Evolutionary conservation across 2,797 vertebrate genomes (phyloP), one percentile per base, ranked within the genome.

Genomic region (Holocentrus rufus): DNA sequence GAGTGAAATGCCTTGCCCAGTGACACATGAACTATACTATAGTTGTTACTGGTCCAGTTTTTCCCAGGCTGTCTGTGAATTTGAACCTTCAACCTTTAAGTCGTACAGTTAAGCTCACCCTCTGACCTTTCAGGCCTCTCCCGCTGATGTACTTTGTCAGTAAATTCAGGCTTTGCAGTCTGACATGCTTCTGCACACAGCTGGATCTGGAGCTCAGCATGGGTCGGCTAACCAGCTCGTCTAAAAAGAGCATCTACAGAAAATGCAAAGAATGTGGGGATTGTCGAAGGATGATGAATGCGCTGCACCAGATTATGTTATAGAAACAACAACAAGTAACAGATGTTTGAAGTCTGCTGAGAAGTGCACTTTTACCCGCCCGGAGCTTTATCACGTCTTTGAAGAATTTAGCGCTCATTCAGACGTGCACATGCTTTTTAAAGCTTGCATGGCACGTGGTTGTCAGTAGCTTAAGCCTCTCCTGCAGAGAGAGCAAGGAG

Each of bases 311-410:
- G 61, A 76, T 79, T 77, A 80, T 60, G 44, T 65, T 77, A 77
- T 66, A 72, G 72, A 74, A 87, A 82, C 54, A 69, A 75, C 80
- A 87, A 81, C 72, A 82, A 76, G 77, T 70, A 81, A 67, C 81
- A 79, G 74, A 87, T 85, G 80, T 80, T 65, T 62, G 44, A 72
- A 62, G 65, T 76, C 72, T 84, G 74, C 75, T 83, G 74, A 87
- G 75, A 58, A 65, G 66, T 46, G 74, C 72, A 69, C 55, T 68
- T 89, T 81, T 66, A 72, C 47, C 30, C 49, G 52, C 77, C 61
- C 46, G 23, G 3, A 82, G 73, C 69, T 31, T 84, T 83, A 63
- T 75, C 57, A 54, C 63, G 64, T 76, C 68, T 77, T 69, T 69
- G 23, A 75, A 67, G 71, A 77, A 70, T 87, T 79, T 68, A 71